Conservation (phyloP, 2,888 invertebrate genomes). For the Hirudinaria manillensis region DNA sequence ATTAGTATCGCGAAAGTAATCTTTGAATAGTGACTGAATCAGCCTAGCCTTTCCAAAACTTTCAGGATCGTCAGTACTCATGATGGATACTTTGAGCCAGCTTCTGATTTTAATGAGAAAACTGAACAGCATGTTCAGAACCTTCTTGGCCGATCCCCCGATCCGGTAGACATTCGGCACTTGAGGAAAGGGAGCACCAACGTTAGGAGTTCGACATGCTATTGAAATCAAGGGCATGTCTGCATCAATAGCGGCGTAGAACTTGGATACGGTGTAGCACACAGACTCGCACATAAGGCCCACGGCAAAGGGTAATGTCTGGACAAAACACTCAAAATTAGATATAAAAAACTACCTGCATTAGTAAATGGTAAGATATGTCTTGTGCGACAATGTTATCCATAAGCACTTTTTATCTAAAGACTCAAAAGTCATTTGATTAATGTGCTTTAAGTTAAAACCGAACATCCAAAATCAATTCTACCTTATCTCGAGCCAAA, state of each 20-base stretch:
- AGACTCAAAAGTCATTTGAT: too few relatives aligned
- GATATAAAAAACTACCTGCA: too few relatives aligned
- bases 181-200: neutral
- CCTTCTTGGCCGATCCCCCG: neutral
- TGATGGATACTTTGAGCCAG: slow-evolving; percentile 8
- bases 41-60: neutral
- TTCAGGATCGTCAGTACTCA: neutral
- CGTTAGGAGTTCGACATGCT: neutral
- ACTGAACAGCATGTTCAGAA: slow-evolving; percentile 12
- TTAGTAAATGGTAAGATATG: too few relatives aligned
- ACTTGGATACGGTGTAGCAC: slow-evolving; percentile 8
- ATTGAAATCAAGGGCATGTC: slow-evolving; percentile 14
- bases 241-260: neutral
- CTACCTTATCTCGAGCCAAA: neutral
- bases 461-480: too few relatives aligned
- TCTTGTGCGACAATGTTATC: too few relatives aligned
- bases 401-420: too few relatives aligned
- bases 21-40: neutral
- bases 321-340: too few relatives aligned
- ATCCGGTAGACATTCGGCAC: slow-evolving; percentile 11
- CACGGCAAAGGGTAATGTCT: slow-evolving; percentile 8
- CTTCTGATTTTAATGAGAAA: neutral
- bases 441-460: too few relatives aligned
- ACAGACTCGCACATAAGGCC: slow-evolving; percentile 18
- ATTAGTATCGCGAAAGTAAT: neutral